A percentile compares a stretch with the other conserved stretches of the same genome.
phyloP scores from a whole-genome alignment of 2,797 vertebrate genomes.

The Trachops cirrhosus region DNA sequence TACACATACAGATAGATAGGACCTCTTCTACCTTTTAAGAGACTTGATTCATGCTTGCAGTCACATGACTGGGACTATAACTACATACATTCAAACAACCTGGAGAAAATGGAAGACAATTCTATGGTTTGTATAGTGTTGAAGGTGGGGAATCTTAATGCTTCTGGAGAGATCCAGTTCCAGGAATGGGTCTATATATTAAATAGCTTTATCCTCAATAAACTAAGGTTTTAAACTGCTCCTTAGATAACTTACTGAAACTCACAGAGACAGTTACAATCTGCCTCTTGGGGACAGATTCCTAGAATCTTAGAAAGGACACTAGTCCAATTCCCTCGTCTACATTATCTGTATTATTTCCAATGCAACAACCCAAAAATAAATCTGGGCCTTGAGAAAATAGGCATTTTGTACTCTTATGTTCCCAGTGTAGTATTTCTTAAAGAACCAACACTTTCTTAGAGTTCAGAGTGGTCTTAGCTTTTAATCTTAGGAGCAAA shows the following conservation, averaged over 20 bases:
- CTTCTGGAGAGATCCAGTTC: neutral
- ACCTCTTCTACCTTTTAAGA: neutral
- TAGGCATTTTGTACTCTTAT: neutral
- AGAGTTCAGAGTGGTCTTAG: neutral
- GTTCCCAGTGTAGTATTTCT: conserved; percentile 22
- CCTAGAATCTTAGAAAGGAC: conserved; percentile 25
- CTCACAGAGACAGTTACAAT: neutral
- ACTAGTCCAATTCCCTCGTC: neutral
- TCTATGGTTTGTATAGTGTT: neutral
- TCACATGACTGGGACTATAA: neutral
- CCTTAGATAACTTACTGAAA: conserved; percentile 24
- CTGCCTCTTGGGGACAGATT: neutral
- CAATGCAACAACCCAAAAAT: neutral
- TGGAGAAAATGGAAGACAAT: neutral
- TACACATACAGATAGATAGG: neutral
- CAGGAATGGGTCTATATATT: neutral
- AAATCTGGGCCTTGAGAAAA: neutral
- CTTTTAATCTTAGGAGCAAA: conserved; percentile 25
- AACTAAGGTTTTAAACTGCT: neutral
- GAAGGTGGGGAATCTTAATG: neutral
- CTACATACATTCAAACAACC: neutral
- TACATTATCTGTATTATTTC: conserved; percentile 45
- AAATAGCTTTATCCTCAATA: neutral
- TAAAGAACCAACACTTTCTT: conserved; percentile 41
- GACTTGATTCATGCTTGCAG: neutral